These are phyloP conservation scores for Drosophila prostipennis DNA, from an alignment of 2,888 invertebrate genomes.

Conservation along the genomic window DNA sequence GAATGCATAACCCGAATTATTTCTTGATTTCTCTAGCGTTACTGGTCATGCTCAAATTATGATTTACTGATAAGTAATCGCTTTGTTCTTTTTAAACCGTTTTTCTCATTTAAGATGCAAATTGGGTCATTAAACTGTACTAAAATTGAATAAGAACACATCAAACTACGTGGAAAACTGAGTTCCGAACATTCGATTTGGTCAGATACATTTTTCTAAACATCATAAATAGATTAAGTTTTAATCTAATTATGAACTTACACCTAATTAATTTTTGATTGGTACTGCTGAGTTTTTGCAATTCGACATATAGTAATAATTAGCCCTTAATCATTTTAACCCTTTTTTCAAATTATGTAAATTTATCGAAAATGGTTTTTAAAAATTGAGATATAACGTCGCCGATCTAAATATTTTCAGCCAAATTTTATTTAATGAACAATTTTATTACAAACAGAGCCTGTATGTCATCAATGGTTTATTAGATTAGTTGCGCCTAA, in stretches of 20 bases:
- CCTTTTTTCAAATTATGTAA: not conserved
- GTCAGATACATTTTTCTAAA: too few relatives aligned
- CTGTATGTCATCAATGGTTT: not conserved
- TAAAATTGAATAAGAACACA: too few relatives aligned
- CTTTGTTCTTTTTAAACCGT: too few relatives aligned
- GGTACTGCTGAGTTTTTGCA: too few relatives aligned
- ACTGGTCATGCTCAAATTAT: not conserved
- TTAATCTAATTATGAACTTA: too few relatives aligned
- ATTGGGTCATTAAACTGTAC: not conserved
- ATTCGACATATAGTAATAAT: not conserved
- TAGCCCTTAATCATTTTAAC: not conserved
- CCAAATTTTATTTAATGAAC: not conserved
- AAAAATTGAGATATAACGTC: not conserved
- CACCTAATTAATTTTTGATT: too few relatives aligned
- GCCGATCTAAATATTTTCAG: not conserved
- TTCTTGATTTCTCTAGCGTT: not conserved
- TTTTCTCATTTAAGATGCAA: not conserved
- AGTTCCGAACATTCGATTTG: too few relatives aligned
- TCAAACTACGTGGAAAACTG: not conserved
- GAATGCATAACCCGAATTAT: not conserved
- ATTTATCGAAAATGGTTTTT: not conserved
- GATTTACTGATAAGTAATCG: too few relatives aligned
- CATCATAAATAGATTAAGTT: too few relatives aligned
- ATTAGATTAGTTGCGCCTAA: slow-evolving; percentile 1
- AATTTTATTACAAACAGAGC: not conserved